Evolutionary conservation across 1,140 invertebrate genomes (phyloP), one percentile per base, ranked within the genome.

Genomic region (Cotesia glomerata): DNA sequence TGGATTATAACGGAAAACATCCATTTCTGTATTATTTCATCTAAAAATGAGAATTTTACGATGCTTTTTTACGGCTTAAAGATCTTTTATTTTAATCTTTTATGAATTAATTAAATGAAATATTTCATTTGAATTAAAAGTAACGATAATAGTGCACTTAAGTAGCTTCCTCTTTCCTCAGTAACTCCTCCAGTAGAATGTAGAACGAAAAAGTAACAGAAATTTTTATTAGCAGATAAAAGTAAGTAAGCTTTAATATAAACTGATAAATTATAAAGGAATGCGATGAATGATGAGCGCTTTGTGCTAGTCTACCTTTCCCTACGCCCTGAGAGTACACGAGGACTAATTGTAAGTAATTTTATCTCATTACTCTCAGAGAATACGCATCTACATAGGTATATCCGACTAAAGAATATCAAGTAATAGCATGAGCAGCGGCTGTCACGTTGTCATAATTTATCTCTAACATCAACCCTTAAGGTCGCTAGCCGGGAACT

Each of bases 291-390:
- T 8, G n/a, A 54, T 54, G 13, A 14, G 13, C 16, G n/a, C n/a
- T 18, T 54, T 54, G 18, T n/a, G 13, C 4, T 67, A 32, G 51
- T 34, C 4, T 67, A 18, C 26, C 8, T 32, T 26, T 26, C 5
- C 34, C 34, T 49, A 67, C 34, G 35, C 34, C 5, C 26, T 68
- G 45, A 54, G 8, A 11, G 56, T 32, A 34, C 34, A 58, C 9
- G 66, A 56, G 4, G 45, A 71, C 58, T 71, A 71, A 71, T 71
- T 71, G 69, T 71, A 36, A 71, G 69, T 71, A 71, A 71, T 71
- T 65, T 65, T 54, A 49, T 64, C 59, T 71, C 69, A 71, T 71
- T 62, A 71, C 49, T 63, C 61, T 26, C 26, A n/a, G 39, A 49
- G 52, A 54, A 34, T 67, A 67, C 34, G 54, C 18, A 32, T 67